phyloP scores from a whole-genome alignment of 2,113 vertebrate species.

The Leptobrachium leishanense region DNA sequence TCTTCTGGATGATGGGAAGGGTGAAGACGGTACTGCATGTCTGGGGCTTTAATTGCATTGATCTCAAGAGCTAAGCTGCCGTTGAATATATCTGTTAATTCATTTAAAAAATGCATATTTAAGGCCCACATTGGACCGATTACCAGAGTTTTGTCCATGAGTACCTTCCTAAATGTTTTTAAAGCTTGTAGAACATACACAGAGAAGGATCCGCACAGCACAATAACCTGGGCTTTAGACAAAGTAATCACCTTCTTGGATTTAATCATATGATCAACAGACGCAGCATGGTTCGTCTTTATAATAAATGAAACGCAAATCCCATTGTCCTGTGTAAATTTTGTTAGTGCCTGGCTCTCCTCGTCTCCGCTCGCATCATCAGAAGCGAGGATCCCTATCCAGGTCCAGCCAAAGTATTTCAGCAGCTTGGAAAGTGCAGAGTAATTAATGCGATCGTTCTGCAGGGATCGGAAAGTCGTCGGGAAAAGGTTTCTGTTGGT shows the following conservation, averaged over 20 bases:
- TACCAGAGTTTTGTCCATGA: neutral
- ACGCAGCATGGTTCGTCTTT: neutral
- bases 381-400: too few species aligned
- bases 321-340: too few species aligned
- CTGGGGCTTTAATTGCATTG: too few species aligned
- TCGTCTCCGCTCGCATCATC: too few species aligned
- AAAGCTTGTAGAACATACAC: neutral
- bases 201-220: neutral
- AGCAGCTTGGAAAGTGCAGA: too few species aligned
- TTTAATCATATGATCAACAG: neutral
- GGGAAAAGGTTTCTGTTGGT: too few species aligned
- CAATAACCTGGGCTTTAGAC: neutral
- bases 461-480: too few species aligned
- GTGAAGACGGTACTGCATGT: too few species aligned
- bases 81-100: neutral
- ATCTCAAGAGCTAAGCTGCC: neutral
- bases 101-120: neutral
- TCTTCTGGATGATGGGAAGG: neutral
- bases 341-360: too few species aligned
- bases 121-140: neutral
- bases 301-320: neutral
- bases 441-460: too few species aligned
- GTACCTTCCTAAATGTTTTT: neutral
- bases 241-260: neutral
- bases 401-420: too few species aligned